These are phyloP conservation scores for Gopherus flavomarginatus DNA, from an alignment of 2,113 vertebrate species.

Conservation along the genomic window DNA sequence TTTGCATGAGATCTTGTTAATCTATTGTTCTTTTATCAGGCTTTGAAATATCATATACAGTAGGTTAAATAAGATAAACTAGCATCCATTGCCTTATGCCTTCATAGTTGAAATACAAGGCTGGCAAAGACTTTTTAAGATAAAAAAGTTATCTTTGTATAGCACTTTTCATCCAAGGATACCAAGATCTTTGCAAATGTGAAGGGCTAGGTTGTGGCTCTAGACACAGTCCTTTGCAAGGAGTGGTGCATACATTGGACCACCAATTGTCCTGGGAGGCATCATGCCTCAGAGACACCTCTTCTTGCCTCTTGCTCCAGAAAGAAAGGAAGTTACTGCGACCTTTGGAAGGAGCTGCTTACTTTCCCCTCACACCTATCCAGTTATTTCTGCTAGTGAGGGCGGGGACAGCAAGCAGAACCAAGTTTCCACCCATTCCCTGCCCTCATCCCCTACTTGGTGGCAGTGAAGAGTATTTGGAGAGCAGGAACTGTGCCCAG, in stretches of 20 bases:
- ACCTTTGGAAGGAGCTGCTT: background rate
- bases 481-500: background rate
- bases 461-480: background rate
- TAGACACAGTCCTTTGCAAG: background rate
- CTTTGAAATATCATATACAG: background rate
- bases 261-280: background rate
- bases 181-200: background rate
- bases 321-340: background rate
- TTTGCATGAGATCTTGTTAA: background rate
- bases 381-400: background rate
- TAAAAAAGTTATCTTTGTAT: background rate
- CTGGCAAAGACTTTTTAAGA: background rate
- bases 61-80: conserved; percentile 12
- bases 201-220: background rate
- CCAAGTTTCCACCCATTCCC: background rate
- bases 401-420: background rate
- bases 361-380: background rate
- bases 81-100: background rate
- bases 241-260: background rate
- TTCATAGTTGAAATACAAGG: background rate
- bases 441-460: background rate
- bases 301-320: background rate
- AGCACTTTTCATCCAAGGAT: background rate
- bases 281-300: background rate
- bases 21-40: background rate